These are phyloP conservation scores for Cephus pulcher DNA, from an alignment of 2,888 invertebrate genomes.

Conservation along the genomic window DNA sequence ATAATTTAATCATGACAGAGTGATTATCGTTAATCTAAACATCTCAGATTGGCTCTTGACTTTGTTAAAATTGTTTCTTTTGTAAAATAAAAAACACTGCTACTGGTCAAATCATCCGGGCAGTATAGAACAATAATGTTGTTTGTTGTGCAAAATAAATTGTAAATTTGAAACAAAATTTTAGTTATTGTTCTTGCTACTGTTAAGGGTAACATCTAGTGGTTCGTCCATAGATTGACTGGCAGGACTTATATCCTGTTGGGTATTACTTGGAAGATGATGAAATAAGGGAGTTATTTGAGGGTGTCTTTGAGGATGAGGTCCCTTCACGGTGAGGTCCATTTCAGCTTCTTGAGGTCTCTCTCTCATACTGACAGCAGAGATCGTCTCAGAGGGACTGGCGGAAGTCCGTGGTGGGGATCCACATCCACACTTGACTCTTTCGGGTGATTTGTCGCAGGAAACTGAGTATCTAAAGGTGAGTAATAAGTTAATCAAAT, in stretches of 20 bases:
- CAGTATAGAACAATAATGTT: background rate
- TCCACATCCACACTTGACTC: slow-evolving; percentile 56
- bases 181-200: slow-evolving; percentile 43
- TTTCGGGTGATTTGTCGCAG: slow-evolving; percentile 58
- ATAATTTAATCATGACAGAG: background rate
- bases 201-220: slow-evolving; percentile 60
- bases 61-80: background rate
- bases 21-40: background rate
- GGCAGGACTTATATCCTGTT: slow-evolving; percentile 46
- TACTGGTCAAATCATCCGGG: background rate
- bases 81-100: background rate
- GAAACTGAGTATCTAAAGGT: slow-evolving; percentile 47
- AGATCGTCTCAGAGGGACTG: slow-evolving; percentile 40
- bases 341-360: slow-evolving; percentile 61
- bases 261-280: slow-evolving; percentile 45
- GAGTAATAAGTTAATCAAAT: background rate
- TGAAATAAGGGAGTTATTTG: slow-evolving; percentile 51
- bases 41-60: background rate
- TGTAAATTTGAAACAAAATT: background rate
- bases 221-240: slow-evolving; percentile 56
- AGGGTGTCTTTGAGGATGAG: slow-evolving; percentile 44
- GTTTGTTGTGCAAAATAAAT: background rate
- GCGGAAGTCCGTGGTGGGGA: slow-evolving; percentile 51
- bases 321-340: slow-evolving; percentile 60
- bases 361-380: slow-evolving; percentile 25